Conservation (phyloP, 2,888 invertebrate species). For the Phengaris arion region DNA sequence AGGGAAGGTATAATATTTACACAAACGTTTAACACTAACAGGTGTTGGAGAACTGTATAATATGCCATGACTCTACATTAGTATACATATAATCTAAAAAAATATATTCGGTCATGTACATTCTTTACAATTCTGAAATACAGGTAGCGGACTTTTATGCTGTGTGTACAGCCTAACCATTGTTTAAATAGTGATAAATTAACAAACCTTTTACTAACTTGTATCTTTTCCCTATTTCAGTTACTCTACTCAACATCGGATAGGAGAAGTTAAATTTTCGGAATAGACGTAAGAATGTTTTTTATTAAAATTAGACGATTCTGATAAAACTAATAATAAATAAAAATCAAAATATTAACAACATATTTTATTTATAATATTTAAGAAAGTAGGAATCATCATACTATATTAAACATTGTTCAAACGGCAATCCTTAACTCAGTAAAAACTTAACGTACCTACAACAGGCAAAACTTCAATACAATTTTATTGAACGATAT, state of each 20-base stretch:
- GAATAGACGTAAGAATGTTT: neutral
- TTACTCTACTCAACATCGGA: no score
- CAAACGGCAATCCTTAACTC: constrained; percentile 45
- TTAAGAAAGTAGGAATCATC: constrained; percentile 54
- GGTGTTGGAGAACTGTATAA: neutral
- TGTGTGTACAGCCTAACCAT: no score
- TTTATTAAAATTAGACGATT: neutral
- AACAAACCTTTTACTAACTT: neutral
- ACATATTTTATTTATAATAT: constrained; percentile 60
- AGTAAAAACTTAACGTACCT: constrained; percentile 40
- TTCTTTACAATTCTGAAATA: no score
- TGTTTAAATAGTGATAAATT: no score
- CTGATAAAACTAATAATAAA: neutral
- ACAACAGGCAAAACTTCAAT: constrained; percentile 47
- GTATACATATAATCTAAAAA: neutral
- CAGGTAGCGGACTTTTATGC: no score
- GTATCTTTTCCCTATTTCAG: no score
- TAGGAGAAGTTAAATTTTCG: no score
- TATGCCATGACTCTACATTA: neutral
- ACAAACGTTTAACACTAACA: no score
- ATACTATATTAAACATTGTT: constrained; percentile 49
- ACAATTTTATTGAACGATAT: constrained; percentile 35
- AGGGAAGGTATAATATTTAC: no score
- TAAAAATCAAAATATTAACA: constrained; percentile 50
- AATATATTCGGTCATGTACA: no score